Percentiles rank a stretch among this genome's conserved stretches.
These are phyloP conservation scores for Drosophila albomicans DNA, from an alignment of 1,140 invertebrate species.

Conservation along the genomic window DNA sequence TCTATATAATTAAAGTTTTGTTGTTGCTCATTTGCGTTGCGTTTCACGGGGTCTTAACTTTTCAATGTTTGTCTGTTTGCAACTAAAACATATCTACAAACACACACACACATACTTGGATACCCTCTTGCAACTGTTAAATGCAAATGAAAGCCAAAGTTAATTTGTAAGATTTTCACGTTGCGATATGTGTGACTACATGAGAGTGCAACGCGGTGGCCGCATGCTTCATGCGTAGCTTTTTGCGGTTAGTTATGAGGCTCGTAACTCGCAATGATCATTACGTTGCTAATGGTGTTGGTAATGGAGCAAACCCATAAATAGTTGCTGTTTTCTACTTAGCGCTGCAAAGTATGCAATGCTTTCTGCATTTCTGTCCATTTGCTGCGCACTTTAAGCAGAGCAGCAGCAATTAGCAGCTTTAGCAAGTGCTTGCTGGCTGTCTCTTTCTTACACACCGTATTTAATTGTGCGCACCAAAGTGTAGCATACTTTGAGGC, in stretches of 20 bases:
- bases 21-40: slow-evolving; percentile 37
- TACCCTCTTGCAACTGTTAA: slow-evolving; percentile 56
- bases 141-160: slow-evolving; percentile 82
- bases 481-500: slow-evolving; percentile 34
- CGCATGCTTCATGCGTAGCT: not conserved
- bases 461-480: not conserved
- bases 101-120: not conserved
- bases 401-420: not conserved
- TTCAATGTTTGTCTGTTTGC: slow-evolving; percentile 24
- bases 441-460: not conserved
- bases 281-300: slow-evolving; percentile 58
- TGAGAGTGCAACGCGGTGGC: slow-evolving; percentile 15
- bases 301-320: not conserved
- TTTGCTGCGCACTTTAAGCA: not conserved
- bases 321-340: not conserved
- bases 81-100: slow-evolving; percentile 7
- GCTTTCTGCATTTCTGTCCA: not conserved
- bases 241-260: slow-evolving; percentile 27
- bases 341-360: slow-evolving; percentile 14
- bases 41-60: slow-evolving; percentile 57
- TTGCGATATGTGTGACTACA: slow-evolving; percentile 39
- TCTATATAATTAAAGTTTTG: slow-evolving; percentile 63
- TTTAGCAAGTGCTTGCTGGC: not conserved
- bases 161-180: slow-evolving; percentile 80
- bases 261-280: slow-evolving; percentile 20